Percentiles rank a stretch among this genome's conserved stretches.
Evolutionary conservation across 2,113 vertebrate genomes (phyloP).

Genomic region (Chamaea fasciata): DNA sequence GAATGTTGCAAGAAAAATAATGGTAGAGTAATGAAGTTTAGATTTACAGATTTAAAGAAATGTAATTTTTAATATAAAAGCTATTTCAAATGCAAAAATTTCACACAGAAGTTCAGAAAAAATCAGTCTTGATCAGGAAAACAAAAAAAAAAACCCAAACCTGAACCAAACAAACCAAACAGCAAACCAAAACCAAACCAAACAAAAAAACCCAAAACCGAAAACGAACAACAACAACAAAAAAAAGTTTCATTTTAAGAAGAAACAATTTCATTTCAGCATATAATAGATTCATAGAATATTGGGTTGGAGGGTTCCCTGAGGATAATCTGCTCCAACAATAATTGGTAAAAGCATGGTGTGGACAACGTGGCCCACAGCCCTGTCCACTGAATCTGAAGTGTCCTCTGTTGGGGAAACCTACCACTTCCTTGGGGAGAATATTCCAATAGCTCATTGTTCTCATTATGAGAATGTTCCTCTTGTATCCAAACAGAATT

Average conservation of each 20-base stretch:
- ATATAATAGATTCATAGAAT: background rate
- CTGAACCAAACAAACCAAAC: too few relatives aligned
- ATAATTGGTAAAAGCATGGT: fast-evolving
- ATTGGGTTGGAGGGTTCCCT: background rate
- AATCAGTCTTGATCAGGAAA: background rate
- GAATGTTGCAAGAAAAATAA: background rate
- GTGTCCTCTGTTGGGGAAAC: background rate
- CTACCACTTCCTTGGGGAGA: background rate
- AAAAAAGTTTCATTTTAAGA: background rate
- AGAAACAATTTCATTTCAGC: background rate
- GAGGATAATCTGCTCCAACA: background rate
- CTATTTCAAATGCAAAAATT: background rate
- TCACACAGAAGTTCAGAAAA: background rate
- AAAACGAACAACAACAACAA: background rate
- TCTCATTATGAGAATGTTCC: background rate
- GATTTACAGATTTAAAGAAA: background rate
- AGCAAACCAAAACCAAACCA: too few relatives aligned
- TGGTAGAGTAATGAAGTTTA: background rate
- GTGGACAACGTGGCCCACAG: background rate
- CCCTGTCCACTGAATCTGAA: background rate
- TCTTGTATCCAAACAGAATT: background rate
- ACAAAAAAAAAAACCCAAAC: too few relatives aligned
- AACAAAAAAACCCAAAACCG: background rate
- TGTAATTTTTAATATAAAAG: background rate
- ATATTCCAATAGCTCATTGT: background rate